Percentiles rank a stretch among this genome's conserved stretches.
Conservation (phyloP, 2,888 invertebrate genomes). For the Petrophora chlorosata region DNA sequence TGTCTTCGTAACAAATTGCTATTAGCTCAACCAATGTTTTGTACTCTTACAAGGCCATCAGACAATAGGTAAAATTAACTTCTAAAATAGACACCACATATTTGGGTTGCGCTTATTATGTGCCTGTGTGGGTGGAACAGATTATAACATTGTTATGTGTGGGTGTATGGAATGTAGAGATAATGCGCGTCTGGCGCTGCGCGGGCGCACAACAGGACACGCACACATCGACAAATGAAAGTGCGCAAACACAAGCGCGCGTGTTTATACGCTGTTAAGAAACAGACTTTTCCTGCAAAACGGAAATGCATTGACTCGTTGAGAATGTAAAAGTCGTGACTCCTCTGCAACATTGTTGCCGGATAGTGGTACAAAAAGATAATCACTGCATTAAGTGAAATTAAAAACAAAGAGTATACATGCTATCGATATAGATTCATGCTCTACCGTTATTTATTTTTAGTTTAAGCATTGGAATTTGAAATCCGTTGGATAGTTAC, state of each 20-base stretch:
- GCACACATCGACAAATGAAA: conserved; percentile 45
- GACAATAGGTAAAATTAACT: conserved; percentile 27
- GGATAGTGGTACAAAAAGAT: neutral
- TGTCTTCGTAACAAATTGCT: conserved; percentile 21
- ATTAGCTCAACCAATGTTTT: conserved; percentile 16
- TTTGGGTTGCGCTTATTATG: conserved; percentile 40
- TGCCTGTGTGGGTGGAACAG: conserved; percentile 40
- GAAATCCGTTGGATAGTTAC: conserved; percentile 11
- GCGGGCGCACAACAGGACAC: conserved; percentile 44
- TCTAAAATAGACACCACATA: conserved; percentile 33
- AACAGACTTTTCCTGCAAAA: conserved; percentile 48
- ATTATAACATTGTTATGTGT: conserved; percentile 37
- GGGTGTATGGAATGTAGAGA: conserved; percentile 49
- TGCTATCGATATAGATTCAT: too few species aligned
- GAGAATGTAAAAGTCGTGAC: conserved; percentile 19
- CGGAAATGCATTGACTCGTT: conserved; percentile 29
- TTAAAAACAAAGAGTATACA: too few species aligned
- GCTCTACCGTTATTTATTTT: neutral
- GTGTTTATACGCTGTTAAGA: conserved; percentile 34
- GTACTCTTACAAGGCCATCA: conserved; percentile 22
- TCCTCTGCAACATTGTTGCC: conserved; percentile 6
- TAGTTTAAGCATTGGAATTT: neutral
- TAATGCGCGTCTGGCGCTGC: conserved; percentile 47
- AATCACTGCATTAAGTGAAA: too few species aligned
- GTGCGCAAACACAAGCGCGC: conserved; percentile 38